Base-by-base conservation (phyloP, 2,888 invertebrate genomes). In the Spialia ferax region DNA sequence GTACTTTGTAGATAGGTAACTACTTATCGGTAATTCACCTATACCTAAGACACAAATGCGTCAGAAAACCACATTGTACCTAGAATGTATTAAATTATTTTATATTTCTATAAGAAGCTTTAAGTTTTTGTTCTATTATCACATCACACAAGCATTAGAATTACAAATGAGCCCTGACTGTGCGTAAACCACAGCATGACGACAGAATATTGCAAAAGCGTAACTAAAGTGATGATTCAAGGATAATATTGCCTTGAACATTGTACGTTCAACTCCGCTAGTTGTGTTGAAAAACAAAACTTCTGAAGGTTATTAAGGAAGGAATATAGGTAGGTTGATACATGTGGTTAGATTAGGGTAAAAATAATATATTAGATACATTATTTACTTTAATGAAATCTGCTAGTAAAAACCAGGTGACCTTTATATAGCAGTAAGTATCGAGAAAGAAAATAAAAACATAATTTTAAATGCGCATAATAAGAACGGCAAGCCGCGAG, bases 391-490 rank as follows among this genome's bases (percentile, higher is more conserved):
- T 54, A 7, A 15, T 54, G 6, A 29, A 26, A 29, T 54, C n/a
- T 23, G 22, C 26, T 52, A 7, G 6, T n/a, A 29, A 29, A 56
- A 56, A 32, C 29, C 20, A 5, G 23, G 22, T 56, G 62, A 56
- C 63, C 70, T 69, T 69, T 68, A 70, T 74, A n/a, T 42, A n/a
- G 15, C 38, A 71, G 70, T 10, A 61, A 71, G 70, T 10, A 61
- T 70, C 65, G 68, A 57, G 70, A 75, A 77, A 74, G 75, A 81
- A 82, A 82, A 82, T 77, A 81, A 83, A 83, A 82, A 81, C 79
- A 82, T 76, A 84, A 86, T 84, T 89, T 87, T 85, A 87, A 87
- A 90, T 88, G 88, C 86, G 87, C 88, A 89, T 89, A 90, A 88
- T 89, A 88, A 86, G 79, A 82, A 79, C 78, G 80, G 80, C 79